Evolutionary conservation across 2,797 vertebrate species (phyloP), one percentile per base, ranked within the genome.

Genomic region (Dendrocincla tyrannina): DNA sequence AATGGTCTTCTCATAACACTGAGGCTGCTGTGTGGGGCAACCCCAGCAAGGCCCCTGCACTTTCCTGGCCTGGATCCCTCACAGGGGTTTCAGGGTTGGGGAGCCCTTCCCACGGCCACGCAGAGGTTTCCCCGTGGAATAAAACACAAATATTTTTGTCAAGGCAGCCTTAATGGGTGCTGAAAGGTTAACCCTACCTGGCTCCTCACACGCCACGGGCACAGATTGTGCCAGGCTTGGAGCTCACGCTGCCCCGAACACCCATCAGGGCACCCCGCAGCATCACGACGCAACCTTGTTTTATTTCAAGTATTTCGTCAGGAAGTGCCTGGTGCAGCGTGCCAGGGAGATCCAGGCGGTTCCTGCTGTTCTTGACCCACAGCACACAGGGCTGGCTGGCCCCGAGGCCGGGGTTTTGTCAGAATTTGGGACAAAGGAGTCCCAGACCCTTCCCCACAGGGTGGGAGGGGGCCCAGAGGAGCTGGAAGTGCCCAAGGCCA

Each of bases 181-280:
- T n/a, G 62, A 66, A 47, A 63, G 3, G 0, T 24, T 56, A 4
- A 14, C 13, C 17, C 15, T 39, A 0, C 0, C 0, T 1, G 32
- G 55, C 17, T 37, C 83, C 35, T n/a, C 24, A 5, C 19, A 7
- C 18, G 9, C 49, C 0, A 0, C 0, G 0, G 30, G 56, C 42
- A 30, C 35, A 9, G 24, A 17, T 11, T 7, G 63, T 46, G 9
- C 7, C 8, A 5, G 10, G 2, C 5, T 30, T 24, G 20, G 27
- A 56, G 84, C 44, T 25, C 18, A 17, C 1, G 1, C 41, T 28
- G 68, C 16, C 49, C 13, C 10, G 11, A 15, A 27, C 33, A 18
- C 23, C 78, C 59, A 4, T 17, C 4, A 18, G 11, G 42, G 47
- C 42, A 10, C 17, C 5, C 0, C 20, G 55, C 28, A n/a, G 0